Percentiles rank a stretch among this genome's conserved stretches.
Evolutionary conservation across 2,113 vertebrate genomes (phyloP).

Genomic region (Acinonyx jubatus): DNA sequence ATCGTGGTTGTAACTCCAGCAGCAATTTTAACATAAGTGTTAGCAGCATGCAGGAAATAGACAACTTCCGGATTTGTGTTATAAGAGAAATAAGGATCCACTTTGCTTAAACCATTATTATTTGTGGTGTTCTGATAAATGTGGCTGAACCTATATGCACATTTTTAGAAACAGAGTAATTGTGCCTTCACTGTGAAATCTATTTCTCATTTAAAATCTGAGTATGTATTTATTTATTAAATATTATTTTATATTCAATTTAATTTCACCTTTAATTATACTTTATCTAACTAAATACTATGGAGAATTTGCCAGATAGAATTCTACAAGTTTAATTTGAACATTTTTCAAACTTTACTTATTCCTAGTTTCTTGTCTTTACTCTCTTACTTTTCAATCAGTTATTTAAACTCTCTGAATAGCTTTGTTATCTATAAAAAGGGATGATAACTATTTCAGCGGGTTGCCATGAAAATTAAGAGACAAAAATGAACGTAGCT

Average conservation of each 20-base stretch:
- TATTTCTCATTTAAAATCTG: background rate
- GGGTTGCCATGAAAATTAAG: background rate
- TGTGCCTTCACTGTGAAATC: background rate
- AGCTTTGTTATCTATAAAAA: background rate
- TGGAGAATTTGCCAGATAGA: background rate
- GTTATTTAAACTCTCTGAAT: background rate
- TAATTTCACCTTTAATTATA: background rate
- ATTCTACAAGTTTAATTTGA: background rate
- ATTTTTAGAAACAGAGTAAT: background rate
- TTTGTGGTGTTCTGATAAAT: background rate
- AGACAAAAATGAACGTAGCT: background rate
- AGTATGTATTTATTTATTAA: background rate
- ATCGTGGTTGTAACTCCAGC: background rate
- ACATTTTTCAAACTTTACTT: constrained; percentile 6
- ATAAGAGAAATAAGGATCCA: background rate
- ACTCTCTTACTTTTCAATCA: background rate
- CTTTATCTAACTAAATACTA: background rate
- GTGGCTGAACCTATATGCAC: background rate
- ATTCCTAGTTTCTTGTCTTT: background rate
- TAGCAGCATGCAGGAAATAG: background rate
- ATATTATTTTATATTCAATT: background rate
- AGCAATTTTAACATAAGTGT: background rate
- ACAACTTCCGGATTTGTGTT: background rate
- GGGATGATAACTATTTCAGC: background rate
- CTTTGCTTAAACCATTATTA: background rate